Base-by-base conservation (phyloP, 2,113 vertebrate species). In the Centropristis striata region DNA sequence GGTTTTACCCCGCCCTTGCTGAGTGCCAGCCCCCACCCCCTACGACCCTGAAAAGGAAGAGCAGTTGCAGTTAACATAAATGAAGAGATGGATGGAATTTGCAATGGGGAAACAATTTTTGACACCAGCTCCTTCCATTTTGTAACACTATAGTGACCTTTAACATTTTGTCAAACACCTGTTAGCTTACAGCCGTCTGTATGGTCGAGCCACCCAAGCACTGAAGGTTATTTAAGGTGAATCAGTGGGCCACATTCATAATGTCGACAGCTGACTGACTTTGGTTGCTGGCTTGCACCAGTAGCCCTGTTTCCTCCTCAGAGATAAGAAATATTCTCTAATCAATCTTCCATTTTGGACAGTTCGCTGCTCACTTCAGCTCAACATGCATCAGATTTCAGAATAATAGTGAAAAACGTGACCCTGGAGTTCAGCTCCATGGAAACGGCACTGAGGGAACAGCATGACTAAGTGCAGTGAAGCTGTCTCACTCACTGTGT, bases 381-480 rank as follows among this genome's bases (percentile, higher is more conserved):
- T 23, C 7, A 32, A 71, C 80, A 67, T 46, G 18, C 27, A 27
- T 63, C 16, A 6, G 13, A 73, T 51, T 76, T 88, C 4, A 78
- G 7, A 36, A 55, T 41, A 70, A 83, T 39, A 23, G 55, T 64
- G 53, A 66, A 75, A 66, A 75, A 51, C 50, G 39, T 80, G 71
- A 84, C 69, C 71, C 54, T 71, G 25, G 27, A 79, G 59, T 54
- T 68, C 59, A 64, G 70, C 27, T 50, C 77, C 74, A 86, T 78
- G 37, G 85, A 82, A 85, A 90, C 88, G 0, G 55, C 64, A 63
- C 59, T 28, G 58, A 78, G 27, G 61, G 69, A 73, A 78, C 69
- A 71, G 55, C 63, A 59, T 82, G 84, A 86, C 71, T 83, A 74
- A 87, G 75, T 57, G 70, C 55, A 55, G 55, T 37, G 28, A 67